Evolutionary conservation across 2,888 invertebrate species (phyloP), one percentile per base, ranked within the genome.

Genomic region (Aelia acuminata): DNA sequence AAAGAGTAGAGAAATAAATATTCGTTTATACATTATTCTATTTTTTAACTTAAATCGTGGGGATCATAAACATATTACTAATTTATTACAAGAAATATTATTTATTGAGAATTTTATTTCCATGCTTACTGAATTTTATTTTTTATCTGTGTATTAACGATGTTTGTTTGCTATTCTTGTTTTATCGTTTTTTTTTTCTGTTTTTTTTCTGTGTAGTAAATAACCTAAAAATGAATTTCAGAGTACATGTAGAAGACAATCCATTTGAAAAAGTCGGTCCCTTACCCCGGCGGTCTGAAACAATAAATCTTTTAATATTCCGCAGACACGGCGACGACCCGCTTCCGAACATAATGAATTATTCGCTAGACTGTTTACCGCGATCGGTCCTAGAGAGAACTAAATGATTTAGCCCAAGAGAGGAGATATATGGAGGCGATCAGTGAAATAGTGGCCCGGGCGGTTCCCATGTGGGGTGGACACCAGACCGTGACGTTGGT

Each of bases 401-500:
- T 85, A 53, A 39, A 48, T 84, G 84, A 49, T 48, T 84, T 84
- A 49, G 39, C 7, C 48, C 49, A 49, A 48, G 48, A 49, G 50
- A 8, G 26, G 84, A 84, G 49, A 84, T 84, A 50, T 31, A 84
- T 47, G 20, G 48, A 48, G 18, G 31, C 43, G 43, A 49, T 39
- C 31, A 84, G 50, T 85, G 53, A 39, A 85, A 80, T 80, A 80
- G 80, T 80, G 80, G 80, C 80, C 10, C 18, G 20, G 13, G 43
- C 11, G 43, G 63, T 70, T 70, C 63, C 63, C 85, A 85, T 53
- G 53, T 49, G 85, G 85, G 85, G 85, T 85, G 85, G 39, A 85
- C 85, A 85, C 50, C 53, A 53, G 85, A 85, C 50, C 85, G 53
- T 85, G 85, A 85, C 85, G 39, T 49, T 50, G 85, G 53, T 85